Conservation (phyloP, 1,140 invertebrate genomes). For the Lysiphlebus fabarum region DNA sequence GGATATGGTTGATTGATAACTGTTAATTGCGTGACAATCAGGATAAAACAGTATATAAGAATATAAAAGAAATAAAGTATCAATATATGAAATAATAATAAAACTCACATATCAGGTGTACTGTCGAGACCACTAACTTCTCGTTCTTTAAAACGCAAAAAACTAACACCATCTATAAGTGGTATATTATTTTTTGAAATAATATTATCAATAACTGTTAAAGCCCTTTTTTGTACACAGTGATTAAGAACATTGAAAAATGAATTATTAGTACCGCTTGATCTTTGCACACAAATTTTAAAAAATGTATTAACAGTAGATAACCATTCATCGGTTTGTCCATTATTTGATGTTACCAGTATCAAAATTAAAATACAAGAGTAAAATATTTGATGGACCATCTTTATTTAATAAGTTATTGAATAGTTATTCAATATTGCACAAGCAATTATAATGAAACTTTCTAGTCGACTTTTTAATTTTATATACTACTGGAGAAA, state of each 20-base stretch:
- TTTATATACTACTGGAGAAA: too few relatives aligned
- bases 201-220: constrained; percentile 37
- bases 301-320: constrained; percentile 30
- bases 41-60: too few relatives aligned
- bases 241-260: constrained; percentile 34
- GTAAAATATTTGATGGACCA: constrained; percentile 29
- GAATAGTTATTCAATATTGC: too few relatives aligned
- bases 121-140: constrained; percentile 2
- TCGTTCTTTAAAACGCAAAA: constrained; percentile 34
- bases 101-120: constrained; percentile 18
- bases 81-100: neutral
- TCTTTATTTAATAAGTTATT: too few relatives aligned
- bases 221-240: constrained; percentile 39
- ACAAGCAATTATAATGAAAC: too few relatives aligned
- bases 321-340: constrained; percentile 36
- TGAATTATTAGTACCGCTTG: constrained; percentile 25
- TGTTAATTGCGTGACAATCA: too few relatives aligned
- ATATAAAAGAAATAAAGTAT: too few relatives aligned
- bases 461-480: too few relatives aligned
- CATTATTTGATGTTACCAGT: constrained; percentile 2
- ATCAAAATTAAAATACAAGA: constrained; percentile 25
- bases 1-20: too few relatives aligned
- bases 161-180: constrained; percentile 39
- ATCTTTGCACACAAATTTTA: constrained; percentile 35
- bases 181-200: constrained; percentile 41